Percentiles rank a stretch among this genome's conserved stretches.
Evolutionary conservation across 2,113 vertebrate species (phyloP).

Genomic region (Apistogramma diplotaenia): DNA sequence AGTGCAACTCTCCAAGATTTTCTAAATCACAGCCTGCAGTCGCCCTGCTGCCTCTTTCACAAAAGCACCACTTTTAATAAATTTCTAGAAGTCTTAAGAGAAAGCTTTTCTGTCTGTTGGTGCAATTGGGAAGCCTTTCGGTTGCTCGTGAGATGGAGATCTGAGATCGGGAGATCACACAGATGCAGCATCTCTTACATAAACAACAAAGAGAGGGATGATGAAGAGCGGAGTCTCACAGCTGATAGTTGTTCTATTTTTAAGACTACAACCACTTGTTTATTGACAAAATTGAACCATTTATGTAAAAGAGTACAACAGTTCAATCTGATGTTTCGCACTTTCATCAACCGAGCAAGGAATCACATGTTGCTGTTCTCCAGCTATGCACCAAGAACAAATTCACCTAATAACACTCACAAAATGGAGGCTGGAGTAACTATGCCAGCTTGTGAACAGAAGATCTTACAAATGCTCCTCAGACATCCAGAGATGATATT

Average conservation of each 20-base stretch:
- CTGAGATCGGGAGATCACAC: constrained; percentile 18
- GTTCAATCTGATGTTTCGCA: not conserved
- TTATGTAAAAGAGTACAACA: not conserved
- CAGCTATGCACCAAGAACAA: not conserved
- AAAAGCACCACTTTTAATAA: not conserved
- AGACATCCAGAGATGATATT: not conserved
- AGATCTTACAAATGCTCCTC: not conserved
- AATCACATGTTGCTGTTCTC: not conserved
- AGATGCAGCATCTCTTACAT: constrained; percentile 17
- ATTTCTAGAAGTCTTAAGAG: constrained; percentile 7
- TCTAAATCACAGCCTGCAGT: constrained; percentile 1
- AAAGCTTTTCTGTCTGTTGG: constrained; percentile 12
- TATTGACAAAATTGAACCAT: not conserved
- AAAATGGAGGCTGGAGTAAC: not conserved
- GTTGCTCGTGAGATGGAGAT: not conserved
- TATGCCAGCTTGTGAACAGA: not conserved
- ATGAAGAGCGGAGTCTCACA: constrained; percentile 11
- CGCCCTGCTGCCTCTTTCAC: constrained; percentile 13
- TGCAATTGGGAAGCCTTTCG: not conserved
- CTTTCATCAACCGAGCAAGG: not conserved
- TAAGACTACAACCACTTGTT: not conserved
- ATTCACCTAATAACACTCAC: not conserved
- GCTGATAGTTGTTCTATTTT: constrained; percentile 21
- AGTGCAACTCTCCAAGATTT: constrained; percentile 4
- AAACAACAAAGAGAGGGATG: constrained; percentile 11